Percentiles rank a stretch among this genome's conserved stretches.
These are phyloP conservation scores for Phoxinus phoxinus DNA, from an alignment of 2,113 vertebrate genomes.

Conservation along the genomic window DNA sequence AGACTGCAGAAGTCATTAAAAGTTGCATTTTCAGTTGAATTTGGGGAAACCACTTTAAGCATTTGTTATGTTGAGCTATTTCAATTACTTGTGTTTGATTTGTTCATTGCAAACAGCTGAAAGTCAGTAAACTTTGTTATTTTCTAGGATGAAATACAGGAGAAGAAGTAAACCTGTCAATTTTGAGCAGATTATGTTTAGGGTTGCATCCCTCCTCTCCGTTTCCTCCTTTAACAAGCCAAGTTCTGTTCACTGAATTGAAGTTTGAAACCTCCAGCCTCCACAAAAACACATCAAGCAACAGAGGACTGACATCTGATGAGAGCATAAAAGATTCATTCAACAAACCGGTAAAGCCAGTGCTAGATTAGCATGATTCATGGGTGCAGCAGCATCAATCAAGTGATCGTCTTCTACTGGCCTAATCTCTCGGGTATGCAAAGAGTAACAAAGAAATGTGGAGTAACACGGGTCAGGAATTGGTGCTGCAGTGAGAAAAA, in stretches of 20 bases:
- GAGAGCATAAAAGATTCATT: not conserved
- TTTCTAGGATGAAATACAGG: not conserved
- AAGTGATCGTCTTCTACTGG: not conserved
- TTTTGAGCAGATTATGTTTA: not conserved
- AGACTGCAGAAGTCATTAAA: too few relatives aligned
- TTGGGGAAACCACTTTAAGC: too few relatives aligned
- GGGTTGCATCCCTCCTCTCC: not conserved
- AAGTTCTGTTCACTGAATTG: not conserved
- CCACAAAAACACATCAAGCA: slow-evolving; percentile 32
- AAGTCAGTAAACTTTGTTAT: not conserved
- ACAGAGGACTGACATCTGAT: not conserved
- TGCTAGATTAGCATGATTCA: slow-evolving; percentile 23
- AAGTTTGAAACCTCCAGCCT: slow-evolving; percentile 26
- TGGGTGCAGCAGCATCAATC: not conserved
- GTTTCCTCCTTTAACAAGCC: not conserved
- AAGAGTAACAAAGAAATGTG: slow-evolving; percentile 40
- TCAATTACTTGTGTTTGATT: too few relatives aligned
- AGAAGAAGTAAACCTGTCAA: not conserved
- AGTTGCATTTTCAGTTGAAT: too few relatives aligned
- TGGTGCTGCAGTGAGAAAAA: slow-evolving; percentile 25
- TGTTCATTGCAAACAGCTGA: too few relatives aligned
- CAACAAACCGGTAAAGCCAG: slow-evolving; percentile 5
- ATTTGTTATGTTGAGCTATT: too few relatives aligned
- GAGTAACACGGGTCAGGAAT: slow-evolving; percentile 13
- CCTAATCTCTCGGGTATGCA: not conserved